A percentile compares a stretch with the other conserved stretches of the same genome.
Evolutionary conservation across 2,797 vertebrate species (phyloP).

Genomic region (Tenualosa ilisha): DNA sequence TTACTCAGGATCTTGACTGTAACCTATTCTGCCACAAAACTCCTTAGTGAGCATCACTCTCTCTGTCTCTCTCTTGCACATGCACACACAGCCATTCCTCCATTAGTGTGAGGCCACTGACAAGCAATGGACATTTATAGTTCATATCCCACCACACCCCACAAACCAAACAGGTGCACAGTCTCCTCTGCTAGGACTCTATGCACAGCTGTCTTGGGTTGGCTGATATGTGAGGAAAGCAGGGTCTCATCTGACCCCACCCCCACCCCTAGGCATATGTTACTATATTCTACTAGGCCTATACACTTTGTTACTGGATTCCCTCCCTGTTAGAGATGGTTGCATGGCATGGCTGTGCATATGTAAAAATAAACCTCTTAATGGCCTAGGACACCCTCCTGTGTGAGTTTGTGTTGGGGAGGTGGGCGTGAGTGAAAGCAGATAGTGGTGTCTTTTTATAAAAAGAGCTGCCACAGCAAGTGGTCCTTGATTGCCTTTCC

Average conservation of each 20-base stretch:
- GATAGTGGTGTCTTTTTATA: conserved; percentile 71
- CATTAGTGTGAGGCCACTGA: not conserved
- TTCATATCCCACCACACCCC: not conserved
- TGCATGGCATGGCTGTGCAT: conserved; percentile 44
- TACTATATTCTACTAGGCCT: conserved; percentile 23
- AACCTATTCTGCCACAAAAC: not conserved
- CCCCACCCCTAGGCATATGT: not conserved
- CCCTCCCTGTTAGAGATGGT: conserved; percentile 31
- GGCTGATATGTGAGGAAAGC: not conserved
- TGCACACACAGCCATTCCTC: not conserved
- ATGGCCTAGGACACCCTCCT: not conserved
- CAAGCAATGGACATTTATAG: not conserved
- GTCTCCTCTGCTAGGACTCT: not conserved
- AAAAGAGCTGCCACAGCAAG: conserved; percentile 64
- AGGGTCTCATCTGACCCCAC: not conserved
- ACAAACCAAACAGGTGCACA: not conserved
- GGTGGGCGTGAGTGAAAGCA: conserved; percentile 29
- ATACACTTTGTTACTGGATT: conserved; percentile 50
- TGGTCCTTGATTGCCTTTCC: conserved; percentile 48
- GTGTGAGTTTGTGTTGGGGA: conserved; percentile 20
- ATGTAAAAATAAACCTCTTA: conserved; percentile 55
- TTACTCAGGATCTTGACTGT: not conserved
- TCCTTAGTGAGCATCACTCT: not conserved
- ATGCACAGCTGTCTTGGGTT: not conserved
- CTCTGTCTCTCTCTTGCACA: not conserved